phyloP scores from a whole-genome alignment of 2,888 invertebrate genomes.

The Brenthis daphne region DNA sequence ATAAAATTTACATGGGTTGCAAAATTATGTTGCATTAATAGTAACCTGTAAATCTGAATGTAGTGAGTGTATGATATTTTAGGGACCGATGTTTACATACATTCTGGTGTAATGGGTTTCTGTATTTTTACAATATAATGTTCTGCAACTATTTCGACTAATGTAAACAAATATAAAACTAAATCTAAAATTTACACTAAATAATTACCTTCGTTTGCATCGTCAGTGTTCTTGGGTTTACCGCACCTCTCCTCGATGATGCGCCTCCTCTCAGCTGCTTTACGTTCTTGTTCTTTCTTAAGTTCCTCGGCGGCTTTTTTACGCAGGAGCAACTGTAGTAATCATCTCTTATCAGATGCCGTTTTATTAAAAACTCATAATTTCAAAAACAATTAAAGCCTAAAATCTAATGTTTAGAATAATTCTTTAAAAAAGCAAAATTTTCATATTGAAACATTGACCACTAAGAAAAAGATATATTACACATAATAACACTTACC shows the following conservation, averaged over 20 bases:
- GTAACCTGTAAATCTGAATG: conserved; percentile 45
- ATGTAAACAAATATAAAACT: conserved; percentile 15
- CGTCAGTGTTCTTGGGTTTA: conserved; percentile 93
- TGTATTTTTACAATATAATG: conserved; percentile 20
- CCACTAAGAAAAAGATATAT: background rate
- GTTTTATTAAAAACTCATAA: background rate
- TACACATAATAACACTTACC: conserved; percentile 83
- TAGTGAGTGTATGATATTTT: conserved; percentile 50
- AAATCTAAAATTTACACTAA: background rate
- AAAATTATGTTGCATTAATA: conserved; percentile 45
- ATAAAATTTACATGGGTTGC: conserved; percentile 54
- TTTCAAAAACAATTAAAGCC: too few relatives aligned
- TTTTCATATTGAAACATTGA: background rate
- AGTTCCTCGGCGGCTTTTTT: conserved; percentile 99
- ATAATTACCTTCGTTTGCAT: conserved; percentile 94
- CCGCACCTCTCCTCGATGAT: conserved; percentile 98
- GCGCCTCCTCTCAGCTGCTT: conserved; percentile 98
- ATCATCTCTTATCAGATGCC: background rate
- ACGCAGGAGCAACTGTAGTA: conserved; percentile 96
- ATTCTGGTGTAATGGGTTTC: conserved; percentile 30
- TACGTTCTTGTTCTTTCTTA: conserved; percentile 99
- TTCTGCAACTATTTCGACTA: conserved; percentile 19
- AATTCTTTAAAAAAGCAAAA: too few relatives aligned
- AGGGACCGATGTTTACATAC: conserved; percentile 28
- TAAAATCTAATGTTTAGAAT: too few relatives aligned